phyloP scores from a whole-genome alignment of 2,113 vertebrate species.

The Sinocyclocheilus rhinocerous region DNA sequence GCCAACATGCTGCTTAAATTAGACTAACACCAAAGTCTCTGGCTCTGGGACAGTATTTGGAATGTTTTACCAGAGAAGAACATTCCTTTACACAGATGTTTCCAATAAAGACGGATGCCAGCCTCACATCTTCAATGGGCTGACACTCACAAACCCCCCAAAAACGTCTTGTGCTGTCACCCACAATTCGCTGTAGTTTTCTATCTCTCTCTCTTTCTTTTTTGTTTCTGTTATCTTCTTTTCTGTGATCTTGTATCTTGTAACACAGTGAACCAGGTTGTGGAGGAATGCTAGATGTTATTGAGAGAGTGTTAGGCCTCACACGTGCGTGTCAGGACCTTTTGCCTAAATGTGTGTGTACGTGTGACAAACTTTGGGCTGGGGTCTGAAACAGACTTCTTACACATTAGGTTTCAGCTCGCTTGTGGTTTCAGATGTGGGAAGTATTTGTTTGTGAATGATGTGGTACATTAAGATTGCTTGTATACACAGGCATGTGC shows the following conservation, averaged over 20 bases:
- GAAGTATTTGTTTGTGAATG: constrained; percentile 34
- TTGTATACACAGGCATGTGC: constrained; percentile 44
- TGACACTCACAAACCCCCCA: constrained; percentile 96
- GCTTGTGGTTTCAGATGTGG: constrained; percentile 35
- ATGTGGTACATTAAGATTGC: constrained; percentile 34
- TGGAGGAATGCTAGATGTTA: constrained; percentile 22
- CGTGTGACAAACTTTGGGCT: constrained; percentile 28
- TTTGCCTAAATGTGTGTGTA: constrained; percentile 17
- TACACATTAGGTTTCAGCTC: constrained; percentile 20
- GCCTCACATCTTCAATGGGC: constrained; percentile 97
- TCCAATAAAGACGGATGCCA: constrained; percentile 96
- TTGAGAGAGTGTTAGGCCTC: constrained; percentile 9
- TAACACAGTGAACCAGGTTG: constrained; percentile 14
- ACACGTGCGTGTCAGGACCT: constrained; percentile 3
- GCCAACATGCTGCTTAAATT: constrained; percentile 99
- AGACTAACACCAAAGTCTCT: constrained; percentile 99
- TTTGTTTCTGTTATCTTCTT: constrained; percentile 7
- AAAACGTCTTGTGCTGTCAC: constrained; percentile 94
- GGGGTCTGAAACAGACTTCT: constrained; percentile 35
- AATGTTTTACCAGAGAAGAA: constrained; percentile 98
- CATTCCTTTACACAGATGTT: constrained; percentile 99
- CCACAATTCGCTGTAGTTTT: constrained; percentile 81
- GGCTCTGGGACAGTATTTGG: constrained; percentile 98
- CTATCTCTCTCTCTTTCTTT: constrained; percentile 44
- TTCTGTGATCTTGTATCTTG: constrained; percentile 30